These are phyloP conservation scores for Thalassoma bifasciatum DNA, from an alignment of 2,113 vertebrate genomes.

Conservation along the genomic window DNA sequence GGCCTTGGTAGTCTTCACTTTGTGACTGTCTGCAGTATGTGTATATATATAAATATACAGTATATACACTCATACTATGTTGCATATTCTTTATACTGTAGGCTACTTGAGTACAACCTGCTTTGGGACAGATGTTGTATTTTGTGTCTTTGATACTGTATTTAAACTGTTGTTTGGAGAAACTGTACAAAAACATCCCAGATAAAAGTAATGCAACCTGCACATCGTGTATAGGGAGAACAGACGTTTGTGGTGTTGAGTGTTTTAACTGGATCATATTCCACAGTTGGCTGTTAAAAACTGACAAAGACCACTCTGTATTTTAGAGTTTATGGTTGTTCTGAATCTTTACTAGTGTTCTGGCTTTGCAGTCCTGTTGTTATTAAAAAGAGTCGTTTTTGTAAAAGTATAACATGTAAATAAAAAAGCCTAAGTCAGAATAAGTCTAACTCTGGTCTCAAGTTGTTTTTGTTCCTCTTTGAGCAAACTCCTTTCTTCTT, in stretches of 20 bases:
- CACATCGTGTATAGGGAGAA: constrained; percentile 82
- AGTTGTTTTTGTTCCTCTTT: background rate
- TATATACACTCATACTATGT: constrained; percentile 69
- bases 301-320: constrained; percentile 82
- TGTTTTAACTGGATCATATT: constrained; percentile 88
- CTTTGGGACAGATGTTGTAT: constrained; percentile 90
- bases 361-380: constrained; percentile 75
- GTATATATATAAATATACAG: constrained; percentile 82
- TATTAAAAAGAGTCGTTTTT: constrained; percentile 65
- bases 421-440: constrained; percentile 62
- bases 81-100: constrained; percentile 89
- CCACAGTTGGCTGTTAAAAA: constrained; percentile 89
- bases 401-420: constrained; percentile 77
- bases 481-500: background rate
- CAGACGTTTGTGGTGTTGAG: constrained; percentile 84
- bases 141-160: constrained; percentile 92
- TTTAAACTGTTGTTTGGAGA: constrained; percentile 90
- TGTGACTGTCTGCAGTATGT: constrained; percentile 85
- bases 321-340: constrained; percentile 74
- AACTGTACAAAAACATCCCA: constrained; percentile 69
- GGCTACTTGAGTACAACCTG: constrained; percentile 89
- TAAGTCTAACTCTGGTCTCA: constrained; percentile 27
- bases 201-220: constrained; percentile 75
- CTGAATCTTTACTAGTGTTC: constrained; percentile 73
- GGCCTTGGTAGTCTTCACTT: constrained; percentile 73